phyloP scores from a whole-genome alignment of 1,140 invertebrate species.

The Drosophila serrata region DNA sequence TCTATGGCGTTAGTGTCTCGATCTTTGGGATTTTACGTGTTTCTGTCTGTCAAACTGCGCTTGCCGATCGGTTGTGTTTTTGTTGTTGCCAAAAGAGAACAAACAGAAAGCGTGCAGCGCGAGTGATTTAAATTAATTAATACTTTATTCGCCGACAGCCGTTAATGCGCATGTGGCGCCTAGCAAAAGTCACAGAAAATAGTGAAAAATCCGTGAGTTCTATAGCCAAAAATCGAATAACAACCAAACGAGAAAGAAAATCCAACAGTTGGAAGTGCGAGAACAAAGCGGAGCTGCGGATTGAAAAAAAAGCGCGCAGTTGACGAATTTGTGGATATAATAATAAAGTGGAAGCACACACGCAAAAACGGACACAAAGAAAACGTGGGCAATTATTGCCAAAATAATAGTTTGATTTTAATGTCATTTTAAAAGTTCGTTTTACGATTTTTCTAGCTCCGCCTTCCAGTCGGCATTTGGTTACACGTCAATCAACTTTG shows the following conservation, averaged over 20 bases:
- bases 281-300: slow-evolving; percentile 18
- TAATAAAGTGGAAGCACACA: slow-evolving; percentile 5
- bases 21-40: not conserved
- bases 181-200: slow-evolving; percentile 10
- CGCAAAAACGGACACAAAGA: not conserved
- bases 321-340: slow-evolving; percentile 27
- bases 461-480: slow-evolving; percentile 12
- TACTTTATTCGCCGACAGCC: slow-evolving; percentile 9
- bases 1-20: not conserved
- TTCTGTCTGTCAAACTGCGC: no score
- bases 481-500: not conserved
- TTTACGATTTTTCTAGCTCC: not conserved
- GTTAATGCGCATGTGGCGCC: slow-evolving; percentile 9
- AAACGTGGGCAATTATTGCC: slow-evolving; percentile 14
- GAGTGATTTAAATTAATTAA: slow-evolving; percentile 19
- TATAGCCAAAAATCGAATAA: no score
- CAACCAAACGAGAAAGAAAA: not conserved
- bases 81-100: slow-evolving; percentile 8
- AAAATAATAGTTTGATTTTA: slow-evolving; percentile 18
- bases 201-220: slow-evolving; percentile 9
- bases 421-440: slow-evolving; percentile 18
- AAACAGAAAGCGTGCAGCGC: slow-evolving; percentile 16
- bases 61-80: not conserved
- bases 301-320: slow-evolving; percentile 7
- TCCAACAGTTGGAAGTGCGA: not conserved